Evolutionary conservation across 2,888 invertebrate genomes (phyloP), one percentile per base, ranked within the genome.

Genomic region (Scrobipalpa costella): DNA sequence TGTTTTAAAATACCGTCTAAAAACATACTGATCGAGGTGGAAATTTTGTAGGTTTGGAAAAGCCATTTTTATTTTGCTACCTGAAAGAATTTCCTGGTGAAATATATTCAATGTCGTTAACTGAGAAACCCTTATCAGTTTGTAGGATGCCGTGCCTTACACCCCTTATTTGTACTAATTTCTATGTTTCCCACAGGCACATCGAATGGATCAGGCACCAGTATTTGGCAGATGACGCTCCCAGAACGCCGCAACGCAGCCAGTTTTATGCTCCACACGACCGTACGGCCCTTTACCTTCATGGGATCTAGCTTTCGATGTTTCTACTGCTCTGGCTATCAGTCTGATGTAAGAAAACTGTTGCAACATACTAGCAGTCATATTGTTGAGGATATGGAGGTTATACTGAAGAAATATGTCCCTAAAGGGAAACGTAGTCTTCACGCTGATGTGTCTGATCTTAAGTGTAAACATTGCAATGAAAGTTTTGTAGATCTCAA

Each of bases 221-320:
- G 84, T 64, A 74, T 82, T 19, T 86, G 86, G 86, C 84, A 85
- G 74, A 69, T 85, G 67, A 83, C 83, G 0, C 73, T 78, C 0
- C 58, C 74, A 0, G 84, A 84, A 61, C 69, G 84, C 44, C 79
- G 75, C 66, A 85, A 86, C 58, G 85, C 86, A 0, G 76, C 84
- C 0, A 74, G 68, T 0, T 80, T 87, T 64, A 76, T 87, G 49
- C 70, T 74, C 60, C 70, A 70, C 64, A 83, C 85, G 0, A 84
- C 84, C 2, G 84, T 80, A 1, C 73, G 75, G 8, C 86, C 86
- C 0, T 86, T 86, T 57, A 76, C 76, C 7, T 85, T 80, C 64
- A 82, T 80, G 76, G 85, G 85, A 0, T 79, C 74, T 1, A 79
- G 76, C 58, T 85, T 84, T 60, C 83, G 80, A 73, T 86, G 86